Conservation (phyloP, 2,888 invertebrate species). For the Quadroppia sp. region DNA sequence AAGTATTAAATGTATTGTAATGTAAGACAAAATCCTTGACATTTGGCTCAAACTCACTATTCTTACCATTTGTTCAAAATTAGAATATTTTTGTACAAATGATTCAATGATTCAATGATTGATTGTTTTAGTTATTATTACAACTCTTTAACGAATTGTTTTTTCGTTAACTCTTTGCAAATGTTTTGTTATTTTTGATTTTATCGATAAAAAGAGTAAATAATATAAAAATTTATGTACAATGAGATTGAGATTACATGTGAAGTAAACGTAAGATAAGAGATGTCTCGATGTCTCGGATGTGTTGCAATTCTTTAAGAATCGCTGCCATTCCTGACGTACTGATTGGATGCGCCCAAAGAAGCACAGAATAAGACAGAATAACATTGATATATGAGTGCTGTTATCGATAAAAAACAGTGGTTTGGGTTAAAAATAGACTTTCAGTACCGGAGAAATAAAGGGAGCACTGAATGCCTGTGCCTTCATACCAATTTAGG, state of each 20-base stretch:
- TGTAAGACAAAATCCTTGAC: neutral
- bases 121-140: too few relatives aligned
- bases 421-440: slow-evolving; percentile 28
- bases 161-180: too few relatives aligned
- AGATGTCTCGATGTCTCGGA: neutral
- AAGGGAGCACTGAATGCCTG: neutral
- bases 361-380: neutral
- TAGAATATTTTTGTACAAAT: neutral
- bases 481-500: slow-evolving; percentile 31
- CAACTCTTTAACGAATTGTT: too few relatives aligned
- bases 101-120: neutral
- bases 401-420: slow-evolving; percentile 19
- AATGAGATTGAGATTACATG: too few relatives aligned
- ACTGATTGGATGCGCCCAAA: slow-evolving; percentile 3
- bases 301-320: neutral
- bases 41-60: neutral
- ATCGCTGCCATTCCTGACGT: neutral
- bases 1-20: neutral
- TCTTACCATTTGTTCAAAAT: neutral
- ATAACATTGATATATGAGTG: neutral
- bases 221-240: too few relatives aligned
- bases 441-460: slow-evolving; percentile 16
- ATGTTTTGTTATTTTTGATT: too few relatives aligned
- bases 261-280: too few relatives aligned
- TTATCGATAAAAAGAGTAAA: too few relatives aligned